Evolutionary conservation across 92 coral and sea anemone genomes (phyloP).

Genomic region (Heteractis magnifica): DNA sequence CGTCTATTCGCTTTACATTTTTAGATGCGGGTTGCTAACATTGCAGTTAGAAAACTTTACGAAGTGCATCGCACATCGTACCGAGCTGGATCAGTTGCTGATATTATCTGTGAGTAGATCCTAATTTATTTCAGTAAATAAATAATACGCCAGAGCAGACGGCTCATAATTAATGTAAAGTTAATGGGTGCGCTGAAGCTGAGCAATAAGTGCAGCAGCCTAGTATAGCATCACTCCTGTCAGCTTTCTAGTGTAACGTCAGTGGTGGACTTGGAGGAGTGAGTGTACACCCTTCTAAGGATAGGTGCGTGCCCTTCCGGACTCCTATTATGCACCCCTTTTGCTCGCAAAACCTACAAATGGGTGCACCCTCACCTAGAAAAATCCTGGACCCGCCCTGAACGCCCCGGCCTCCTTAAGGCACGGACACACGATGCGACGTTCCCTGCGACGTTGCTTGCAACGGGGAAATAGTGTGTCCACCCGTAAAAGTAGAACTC

Average conservation of each 20-base stretch:
- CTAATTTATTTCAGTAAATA: background rate
- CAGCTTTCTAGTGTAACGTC: too few relatives aligned
- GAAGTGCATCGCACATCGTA: constrained; percentile 60
- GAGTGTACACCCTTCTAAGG: too few relatives aligned
- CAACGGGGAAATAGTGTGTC: background rate
- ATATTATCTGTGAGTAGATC: constrained; percentile 76
- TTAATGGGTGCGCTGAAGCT: background rate
- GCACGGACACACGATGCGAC: too few relatives aligned
- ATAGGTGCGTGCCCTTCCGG: too few relatives aligned
- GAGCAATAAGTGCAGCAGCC: too few relatives aligned
- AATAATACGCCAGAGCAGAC: background rate
- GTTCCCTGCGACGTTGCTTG: too few relatives aligned
- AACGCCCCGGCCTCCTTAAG: too few relatives aligned
- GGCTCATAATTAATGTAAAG: background rate
- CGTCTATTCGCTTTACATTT: background rate
- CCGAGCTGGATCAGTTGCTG: constrained; percentile 75
- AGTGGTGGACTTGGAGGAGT: too few relatives aligned
- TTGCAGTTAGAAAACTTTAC: constrained; percentile 60
- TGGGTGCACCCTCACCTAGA: background rate
- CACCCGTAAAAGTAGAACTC: too few relatives aligned
- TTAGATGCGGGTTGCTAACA: constrained; percentile 78
- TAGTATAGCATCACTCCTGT: too few relatives aligned
- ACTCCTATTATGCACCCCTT: too few relatives aligned
- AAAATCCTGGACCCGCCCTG: too few relatives aligned
- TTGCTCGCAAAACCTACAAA: background rate